Base-by-base conservation (phyloP, 2,113 vertebrate genomes). In the Misgurnus anguillicaudatus region DNA sequence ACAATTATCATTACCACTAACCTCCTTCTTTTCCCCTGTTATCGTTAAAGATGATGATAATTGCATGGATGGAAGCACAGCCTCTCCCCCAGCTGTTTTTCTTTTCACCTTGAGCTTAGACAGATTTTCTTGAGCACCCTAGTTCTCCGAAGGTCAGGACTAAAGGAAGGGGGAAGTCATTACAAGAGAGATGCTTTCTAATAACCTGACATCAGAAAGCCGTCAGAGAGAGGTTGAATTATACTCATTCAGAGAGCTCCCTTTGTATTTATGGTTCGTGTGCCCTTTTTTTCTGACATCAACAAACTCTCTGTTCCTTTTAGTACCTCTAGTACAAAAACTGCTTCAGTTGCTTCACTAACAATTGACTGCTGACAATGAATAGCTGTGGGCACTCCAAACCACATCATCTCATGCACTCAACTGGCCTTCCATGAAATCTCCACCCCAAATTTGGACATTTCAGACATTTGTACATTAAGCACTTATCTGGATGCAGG, bases 31-130 rank as follows among this genome's bases (percentile, higher is more conserved):
- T 64, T 42, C 78, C 69, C 80, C 58, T 86, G 79, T 87, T 87
- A 83, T 89, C 82, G 83, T 89, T 87, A 87, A 64, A 55, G 58
- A 73, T 87, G 81, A 87, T 87, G 88, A 87, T 89, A 85, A 90
- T 91, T 89, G 83, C 81, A 83, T 78, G 81, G 82, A 82, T 83
- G 82, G 81, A 77, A 82, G 80, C 71, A 48, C 39, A 77, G 70
- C 69, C 65, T 78, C 79, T 83, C 51, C 70, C 73, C 60, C 72
- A 69, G 63, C 55, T 60, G 53, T 70, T 65, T 55, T 19, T 80
- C 53, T 42, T 51, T 82, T 89, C 82, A 87, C 82, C 83, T 89
- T 89, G 79, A 82, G 78, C 74, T 64, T 16, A 74, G 64, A 55
- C 69, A 84, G 77, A 61, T 47, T 67, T 67, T 6, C 71, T 13